Base-by-base conservation (phyloP, 2,888 invertebrate genomes). In the Eueremaeus valkanovi region DNA sequence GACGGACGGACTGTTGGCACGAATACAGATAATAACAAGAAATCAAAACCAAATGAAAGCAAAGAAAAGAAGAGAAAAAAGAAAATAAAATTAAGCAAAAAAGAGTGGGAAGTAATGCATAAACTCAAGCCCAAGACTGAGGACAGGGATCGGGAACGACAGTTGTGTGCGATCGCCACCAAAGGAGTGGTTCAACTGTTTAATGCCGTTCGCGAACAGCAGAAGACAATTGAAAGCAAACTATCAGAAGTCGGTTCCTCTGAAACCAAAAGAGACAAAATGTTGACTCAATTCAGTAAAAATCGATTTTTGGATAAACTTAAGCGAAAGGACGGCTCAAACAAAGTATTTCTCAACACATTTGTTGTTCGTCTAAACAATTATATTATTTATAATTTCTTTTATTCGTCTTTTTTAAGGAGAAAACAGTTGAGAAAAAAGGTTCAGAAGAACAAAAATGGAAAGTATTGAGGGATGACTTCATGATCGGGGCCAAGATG, bases 101-200 rank as follows among this genome's bases (percentile, higher is more conserved):
- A 63, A 49, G 36, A 49, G 16, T 70, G 70, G 70, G 73, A 73
- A 73, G 27, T 36, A 5, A 73, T 73, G 58, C 27, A 18, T 24
- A 51, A 31, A 33, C 29, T 40, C 24, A 76, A 73, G 45, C 49
- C 45, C 16, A 42, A 21, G 18, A 24, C n/a, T 49, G 58, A 51
- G 49, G 70, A 76, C 29, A 70, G 61, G 51, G 72, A 73, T 73
- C 24, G 33, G 27, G 77, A 77, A 73, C 33, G 70, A 11, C 40
- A 16, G 29, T 21, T 77, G 58, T 33, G 45, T 29, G 40, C 73
- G 9, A 73, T 77, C 31, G 77, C 77, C 33, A 77, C 77, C n/a
- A 75, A 75, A 75, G 95, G 95, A 81, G 93, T 95, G 0, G 93
- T 95, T 0, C 94, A 95, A 82, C 85, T 95, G 78, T 95, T 95